Percentiles rank a stretch among this genome's conserved stretches.
phyloP scores from a whole-genome alignment of 2,888 invertebrate species.

The Lumbricus terrestris region DNA sequence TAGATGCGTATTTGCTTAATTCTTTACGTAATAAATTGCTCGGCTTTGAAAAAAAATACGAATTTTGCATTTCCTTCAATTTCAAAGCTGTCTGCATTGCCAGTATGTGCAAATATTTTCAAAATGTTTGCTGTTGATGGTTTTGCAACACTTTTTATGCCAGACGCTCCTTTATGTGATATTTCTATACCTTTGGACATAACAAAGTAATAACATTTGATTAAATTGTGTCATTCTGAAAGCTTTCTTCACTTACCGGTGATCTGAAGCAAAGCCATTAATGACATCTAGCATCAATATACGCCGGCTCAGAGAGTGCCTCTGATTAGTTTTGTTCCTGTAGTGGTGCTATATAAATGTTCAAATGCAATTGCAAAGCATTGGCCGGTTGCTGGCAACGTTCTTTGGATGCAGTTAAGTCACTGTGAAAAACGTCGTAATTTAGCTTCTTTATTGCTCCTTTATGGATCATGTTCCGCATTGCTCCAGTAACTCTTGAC shows the following conservation, averaged over 20 bases:
- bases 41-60: neutral
- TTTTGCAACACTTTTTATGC: too few relatives aligned
- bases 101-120: too few relatives aligned
- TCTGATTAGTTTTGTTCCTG: too few relatives aligned
- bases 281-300: too few relatives aligned
- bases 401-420: neutral
- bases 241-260: neutral
- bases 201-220: neutral
- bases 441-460: neutral
- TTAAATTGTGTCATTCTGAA: neutral
- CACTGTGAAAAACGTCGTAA: neutral
- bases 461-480: neutral
- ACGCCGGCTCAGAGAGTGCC: too few relatives aligned
- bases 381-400: neutral
- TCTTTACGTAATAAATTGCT: neutral
- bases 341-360: too few relatives aligned
- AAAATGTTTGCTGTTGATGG: too few relatives aligned
- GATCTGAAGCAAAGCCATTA: neutral
- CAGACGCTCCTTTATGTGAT: too few relatives aligned
- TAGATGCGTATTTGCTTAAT: neutral
- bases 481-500: neutral
- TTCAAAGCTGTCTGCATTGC: too few relatives aligned
- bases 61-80: too few relatives aligned
- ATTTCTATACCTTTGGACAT: too few relatives aligned
- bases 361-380: neutral